Evolutionary conservation across 2,888 invertebrate species (phyloP).

Genomic region (Vanessa cardui): DNA sequence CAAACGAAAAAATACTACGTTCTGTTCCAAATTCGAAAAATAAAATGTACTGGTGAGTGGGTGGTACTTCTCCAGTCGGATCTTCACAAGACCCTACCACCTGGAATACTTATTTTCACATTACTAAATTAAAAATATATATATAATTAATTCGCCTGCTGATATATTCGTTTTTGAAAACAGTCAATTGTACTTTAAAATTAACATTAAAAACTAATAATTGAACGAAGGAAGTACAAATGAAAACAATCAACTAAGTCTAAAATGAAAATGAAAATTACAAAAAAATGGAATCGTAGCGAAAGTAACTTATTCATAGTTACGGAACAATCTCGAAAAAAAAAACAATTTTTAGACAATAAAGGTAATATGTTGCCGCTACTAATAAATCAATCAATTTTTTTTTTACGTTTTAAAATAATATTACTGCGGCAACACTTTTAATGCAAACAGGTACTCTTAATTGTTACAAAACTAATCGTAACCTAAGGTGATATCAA

Average conservation of each 20-base stretch:
- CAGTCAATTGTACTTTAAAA: conserved; percentile 37
- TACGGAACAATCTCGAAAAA: background rate
- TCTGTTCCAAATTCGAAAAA: too few species aligned
- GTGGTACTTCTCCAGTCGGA: too few species aligned
- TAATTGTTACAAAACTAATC: background rate
- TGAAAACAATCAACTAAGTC: conserved; percentile 39
- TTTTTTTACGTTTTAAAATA: background rate
- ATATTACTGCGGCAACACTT: background rate
- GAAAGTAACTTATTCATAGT: background rate
- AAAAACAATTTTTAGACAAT: background rate
- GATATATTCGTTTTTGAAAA: conserved; percentile 15
- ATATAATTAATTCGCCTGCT: background rate
- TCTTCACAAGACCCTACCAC: too few species aligned
- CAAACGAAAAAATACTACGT: too few species aligned
- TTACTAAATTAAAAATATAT: too few species aligned
- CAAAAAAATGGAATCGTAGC: background rate
- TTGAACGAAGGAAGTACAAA: conserved; percentile 73
- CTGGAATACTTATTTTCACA: too few species aligned
- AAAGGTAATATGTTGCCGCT: background rate
- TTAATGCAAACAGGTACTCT: conserved; percentile 12
- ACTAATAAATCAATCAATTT: background rate
- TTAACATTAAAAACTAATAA: conserved; percentile 64
- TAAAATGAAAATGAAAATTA: background rate
- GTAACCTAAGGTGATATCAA: background rate
- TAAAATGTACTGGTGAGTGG: too few species aligned